Conservation (phyloP, 2,797 vertebrate genomes). For the Decapterus maruadsi region DNA sequence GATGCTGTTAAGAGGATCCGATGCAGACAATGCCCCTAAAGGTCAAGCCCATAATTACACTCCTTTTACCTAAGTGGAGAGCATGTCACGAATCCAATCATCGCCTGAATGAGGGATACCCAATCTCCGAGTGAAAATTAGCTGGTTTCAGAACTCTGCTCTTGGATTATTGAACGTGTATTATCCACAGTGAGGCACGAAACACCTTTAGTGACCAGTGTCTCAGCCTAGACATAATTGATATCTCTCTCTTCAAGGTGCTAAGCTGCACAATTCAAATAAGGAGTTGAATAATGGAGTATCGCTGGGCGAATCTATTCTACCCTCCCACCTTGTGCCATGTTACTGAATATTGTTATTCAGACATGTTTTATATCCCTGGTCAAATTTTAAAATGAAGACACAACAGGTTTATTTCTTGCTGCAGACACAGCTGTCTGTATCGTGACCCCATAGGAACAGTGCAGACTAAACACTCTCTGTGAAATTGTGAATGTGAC, state of each 20-base stretch:
- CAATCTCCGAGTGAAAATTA: constrained; percentile 61
- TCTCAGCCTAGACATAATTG: constrained; percentile 52
- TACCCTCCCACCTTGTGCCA: background rate
- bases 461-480: constrained; percentile 44
- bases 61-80: constrained; percentile 68
- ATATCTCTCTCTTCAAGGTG: constrained; percentile 31
- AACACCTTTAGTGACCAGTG: constrained; percentile 50
- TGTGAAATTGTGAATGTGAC: constrained; percentile 36
- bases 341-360: background rate
- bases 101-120: constrained; percentile 51
- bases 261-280: constrained; percentile 54
- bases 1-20: constrained; percentile 51
- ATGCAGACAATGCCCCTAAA: constrained; percentile 59
- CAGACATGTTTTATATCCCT: constrained; percentile 6
- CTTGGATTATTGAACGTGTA: constrained; percentile 55
- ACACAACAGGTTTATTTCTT: constrained; percentile 16
- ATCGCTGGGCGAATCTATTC: constrained; percentile 6
- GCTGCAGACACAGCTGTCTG: constrained; percentile 3
- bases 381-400: constrained; percentile 1
- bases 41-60: constrained; percentile 73
- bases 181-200: constrained; percentile 44
- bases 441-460: constrained; percentile 17
- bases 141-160: constrained; percentile 53
- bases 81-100: constrained; percentile 70
- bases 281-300: constrained; percentile 30